Evolutionary conservation across 37 sponge, comb jelly and placozoan species (phyloP).

Genomic region (Tethya wilhelma): DNA sequence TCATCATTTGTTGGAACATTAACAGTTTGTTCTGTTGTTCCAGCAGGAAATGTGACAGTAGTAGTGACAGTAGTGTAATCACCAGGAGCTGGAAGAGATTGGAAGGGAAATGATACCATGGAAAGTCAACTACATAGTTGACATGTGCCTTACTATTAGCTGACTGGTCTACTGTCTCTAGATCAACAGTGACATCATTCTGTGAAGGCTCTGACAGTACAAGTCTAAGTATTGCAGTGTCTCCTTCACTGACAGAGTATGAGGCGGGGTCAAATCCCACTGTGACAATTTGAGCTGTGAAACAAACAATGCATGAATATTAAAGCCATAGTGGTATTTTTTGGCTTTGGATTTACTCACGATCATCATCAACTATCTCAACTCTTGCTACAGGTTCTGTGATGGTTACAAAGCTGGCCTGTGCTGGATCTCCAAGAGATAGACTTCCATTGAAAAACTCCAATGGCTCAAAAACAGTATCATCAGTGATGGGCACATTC

Average conservation of each 20-base stretch:
- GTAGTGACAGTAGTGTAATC: conserved; percentile 19
- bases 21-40: neutral
- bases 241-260: conserved; percentile 24
- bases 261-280: conserved; percentile 32
- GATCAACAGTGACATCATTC: neutral
- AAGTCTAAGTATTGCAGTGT: neutral
- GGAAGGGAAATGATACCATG: no score
- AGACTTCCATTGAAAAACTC: no score
- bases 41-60: conserved; percentile 19
- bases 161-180: conserved; percentile 40
- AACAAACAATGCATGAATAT: no score
- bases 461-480: no score
- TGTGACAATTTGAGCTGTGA: no score
- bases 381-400: no score
- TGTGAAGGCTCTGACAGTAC: neutral
- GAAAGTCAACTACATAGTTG: neutral
- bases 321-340: no score
- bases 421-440: no score
- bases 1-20: conserved; percentile 32
- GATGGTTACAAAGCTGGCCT: no score
- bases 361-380: no score
- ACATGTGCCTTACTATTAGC: conserved; percentile 31
- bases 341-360: no score
- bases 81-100: conserved; percentile 18
- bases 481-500: no score